Conservation (phyloP, 2,888 invertebrate genomes). For the Lithophane ornitopus region DNA sequence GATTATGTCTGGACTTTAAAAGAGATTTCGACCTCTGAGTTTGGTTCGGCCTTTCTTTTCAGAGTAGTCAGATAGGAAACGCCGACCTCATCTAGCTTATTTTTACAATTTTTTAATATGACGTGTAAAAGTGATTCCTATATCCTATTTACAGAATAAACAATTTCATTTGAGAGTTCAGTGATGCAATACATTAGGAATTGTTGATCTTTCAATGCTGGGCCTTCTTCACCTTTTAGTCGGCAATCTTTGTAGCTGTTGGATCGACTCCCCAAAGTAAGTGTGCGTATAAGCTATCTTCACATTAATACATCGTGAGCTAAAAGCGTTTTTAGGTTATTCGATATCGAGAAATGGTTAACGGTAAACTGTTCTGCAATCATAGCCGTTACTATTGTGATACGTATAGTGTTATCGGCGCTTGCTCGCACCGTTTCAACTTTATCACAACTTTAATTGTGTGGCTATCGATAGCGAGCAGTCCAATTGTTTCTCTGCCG, state of each 20-base stretch:
- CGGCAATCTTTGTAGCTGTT: neutral
- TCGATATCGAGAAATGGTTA: constrained; percentile 28
- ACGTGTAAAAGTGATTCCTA: too few relatives aligned
- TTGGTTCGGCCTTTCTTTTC: too few relatives aligned
- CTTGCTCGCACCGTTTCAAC: constrained; percentile 25
- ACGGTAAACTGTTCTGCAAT: constrained; percentile 18
- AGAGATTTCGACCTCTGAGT: too few relatives aligned
- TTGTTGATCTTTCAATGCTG: neutral
- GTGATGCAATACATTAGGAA: neutral
- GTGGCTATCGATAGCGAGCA: constrained; percentile 41
- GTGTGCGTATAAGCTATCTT: neutral
- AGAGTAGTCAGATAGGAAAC: too few relatives aligned
- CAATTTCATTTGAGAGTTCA: neutral
- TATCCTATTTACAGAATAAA: too few relatives aligned
- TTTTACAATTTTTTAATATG: too few relatives aligned
- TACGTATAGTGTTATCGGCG: constrained; percentile 34
- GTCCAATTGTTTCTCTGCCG: constrained; percentile 56
- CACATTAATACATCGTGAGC: neutral
- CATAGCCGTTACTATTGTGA: constrained; percentile 12
- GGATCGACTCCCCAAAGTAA: neutral
- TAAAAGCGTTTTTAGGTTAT: constrained; percentile 33
- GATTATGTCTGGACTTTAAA: too few relatives aligned
- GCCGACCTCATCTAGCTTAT: too few relatives aligned
- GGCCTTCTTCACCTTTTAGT: neutral
- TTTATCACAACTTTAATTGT: constrained; percentile 60